Evolutionary conservation across 1,140 invertebrate species (phyloP), one percentile per base, ranked within the genome.

Genomic region (Drosophila truncata): DNA sequence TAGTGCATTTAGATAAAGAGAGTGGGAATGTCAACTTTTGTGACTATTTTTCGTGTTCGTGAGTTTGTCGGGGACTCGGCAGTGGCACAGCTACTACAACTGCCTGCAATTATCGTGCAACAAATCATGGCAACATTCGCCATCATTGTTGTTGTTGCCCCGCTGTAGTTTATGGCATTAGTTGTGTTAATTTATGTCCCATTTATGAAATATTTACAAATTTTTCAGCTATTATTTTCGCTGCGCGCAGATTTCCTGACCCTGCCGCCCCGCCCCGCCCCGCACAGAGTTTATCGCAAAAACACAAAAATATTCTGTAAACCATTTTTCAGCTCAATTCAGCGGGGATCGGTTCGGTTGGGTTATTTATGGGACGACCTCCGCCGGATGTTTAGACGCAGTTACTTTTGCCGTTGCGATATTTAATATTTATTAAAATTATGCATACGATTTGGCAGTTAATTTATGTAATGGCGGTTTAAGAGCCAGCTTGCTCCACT

Each of bases 171-270:
- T 82, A 72, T 74, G 83, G 77, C 83, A 88, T 87, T 87, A 88
- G 77, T 78, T 88, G 83, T 84, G 84, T 87, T 87, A 87, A 87
- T 87, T 87, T 87, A 87, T 87, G 83, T 84, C 67, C 80, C 83
- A 87, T 87, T 88, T 87, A 78, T 87, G 78, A 87, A 87, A 87
- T 87, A 87, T 87, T 88, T 87, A 84, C 83, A 87, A 83, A 87
- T 88, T 87, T 80, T 80, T 88, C 79, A 84, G 66, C 77, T 75
- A 85, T 85, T 85, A 85, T 82, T 78, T 37, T 33, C 35, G 44
- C 63, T 61, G 47, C 11, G 49, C 49, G 49, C 79, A 58, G 64
- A 79, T 62, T 76, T 67, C 47, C 16, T 59, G 55, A 64, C 35
- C 39, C 31, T 29, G 14, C n/a, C 16, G 4, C 18, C 20, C 27